These are phyloP conservation scores for Onychorhynchus coronatus DNA, from an alignment of 2,113 vertebrate genomes.

Conservation along the genomic window DNA sequence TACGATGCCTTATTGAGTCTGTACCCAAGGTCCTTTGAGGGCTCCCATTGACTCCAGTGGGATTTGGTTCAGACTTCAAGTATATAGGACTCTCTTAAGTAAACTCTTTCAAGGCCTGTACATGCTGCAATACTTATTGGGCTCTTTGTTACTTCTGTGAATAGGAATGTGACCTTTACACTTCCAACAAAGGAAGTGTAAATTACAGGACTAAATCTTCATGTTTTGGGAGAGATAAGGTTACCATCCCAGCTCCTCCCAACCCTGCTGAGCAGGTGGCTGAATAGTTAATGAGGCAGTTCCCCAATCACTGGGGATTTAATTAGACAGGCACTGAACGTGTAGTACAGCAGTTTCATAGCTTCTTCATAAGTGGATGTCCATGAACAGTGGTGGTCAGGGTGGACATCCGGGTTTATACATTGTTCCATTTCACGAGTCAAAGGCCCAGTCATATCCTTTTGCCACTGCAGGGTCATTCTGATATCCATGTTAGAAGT, in stretches of 20 bases:
- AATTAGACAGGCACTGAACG: neutral
- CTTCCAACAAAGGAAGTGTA: neutral
- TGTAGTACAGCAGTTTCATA: neutral
- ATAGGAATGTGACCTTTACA: conserved; percentile 52
- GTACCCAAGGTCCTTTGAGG: neutral
- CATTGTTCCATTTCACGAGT: neutral
- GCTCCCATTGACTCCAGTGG: conserved; percentile 21
- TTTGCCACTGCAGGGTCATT: neutral
- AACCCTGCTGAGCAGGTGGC: neutral
- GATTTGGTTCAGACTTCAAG: conserved; percentile 48
- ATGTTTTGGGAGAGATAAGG: neutral
- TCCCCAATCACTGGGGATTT: neutral
- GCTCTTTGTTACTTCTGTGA: conserved; percentile 46
- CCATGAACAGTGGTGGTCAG: neutral
- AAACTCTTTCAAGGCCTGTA: conserved; percentile 28
- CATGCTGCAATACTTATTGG: neutral
- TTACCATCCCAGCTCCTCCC: conserved; percentile 25
- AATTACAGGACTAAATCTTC: conserved; percentile 11
- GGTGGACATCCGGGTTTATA: neutral
- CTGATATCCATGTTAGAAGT: neutral
- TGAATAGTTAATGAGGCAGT: neutral
- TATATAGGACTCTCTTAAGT: conserved; percentile 11
- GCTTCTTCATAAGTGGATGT: neutral
- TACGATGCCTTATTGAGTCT: conserved; percentile 38
- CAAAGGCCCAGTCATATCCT: neutral